Evolutionary conservation across 2,113 vertebrate genomes (phyloP).

Genomic region (Casuarius casuarius): DNA sequence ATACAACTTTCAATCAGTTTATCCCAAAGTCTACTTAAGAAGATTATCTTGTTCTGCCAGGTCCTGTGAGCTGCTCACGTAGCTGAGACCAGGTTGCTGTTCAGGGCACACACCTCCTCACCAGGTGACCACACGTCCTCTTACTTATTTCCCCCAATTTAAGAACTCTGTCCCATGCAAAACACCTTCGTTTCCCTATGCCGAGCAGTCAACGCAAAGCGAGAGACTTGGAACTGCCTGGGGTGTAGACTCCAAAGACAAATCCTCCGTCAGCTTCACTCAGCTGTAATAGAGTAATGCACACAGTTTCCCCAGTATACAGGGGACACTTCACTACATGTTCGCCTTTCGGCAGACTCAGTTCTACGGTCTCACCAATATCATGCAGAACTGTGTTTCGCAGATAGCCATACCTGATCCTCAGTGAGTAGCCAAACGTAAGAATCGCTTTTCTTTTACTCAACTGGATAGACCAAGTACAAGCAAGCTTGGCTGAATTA

Average conservation of each 20-base stretch:
- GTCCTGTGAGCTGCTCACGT: neutral
- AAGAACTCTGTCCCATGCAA: neutral
- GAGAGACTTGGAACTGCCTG: neutral
- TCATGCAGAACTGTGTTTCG: neutral
- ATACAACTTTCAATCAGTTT: neutral
- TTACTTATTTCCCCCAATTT: neutral
- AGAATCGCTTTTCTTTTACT: neutral
- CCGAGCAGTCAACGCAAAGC: neutral
- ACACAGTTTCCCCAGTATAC: neutral
- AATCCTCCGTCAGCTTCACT: neutral
- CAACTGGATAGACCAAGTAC: neutral
- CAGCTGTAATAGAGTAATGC: neutral
- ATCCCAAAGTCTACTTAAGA: neutral
- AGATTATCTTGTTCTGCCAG: neutral
- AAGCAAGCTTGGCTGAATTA: neutral
- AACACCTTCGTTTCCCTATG: neutral
- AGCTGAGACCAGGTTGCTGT: neutral
- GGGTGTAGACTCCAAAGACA: neutral
- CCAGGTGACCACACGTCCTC: neutral
- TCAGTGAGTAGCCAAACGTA: neutral
- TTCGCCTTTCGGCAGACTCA: neutral
- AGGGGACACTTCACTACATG: neutral
- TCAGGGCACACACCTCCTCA: neutral
- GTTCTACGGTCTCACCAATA: neutral
- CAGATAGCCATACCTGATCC: neutral